These are phyloP conservation scores for Ethmia dodecea DNA, from an alignment of 2,888 invertebrate genomes.

Conservation along the genomic window DNA sequence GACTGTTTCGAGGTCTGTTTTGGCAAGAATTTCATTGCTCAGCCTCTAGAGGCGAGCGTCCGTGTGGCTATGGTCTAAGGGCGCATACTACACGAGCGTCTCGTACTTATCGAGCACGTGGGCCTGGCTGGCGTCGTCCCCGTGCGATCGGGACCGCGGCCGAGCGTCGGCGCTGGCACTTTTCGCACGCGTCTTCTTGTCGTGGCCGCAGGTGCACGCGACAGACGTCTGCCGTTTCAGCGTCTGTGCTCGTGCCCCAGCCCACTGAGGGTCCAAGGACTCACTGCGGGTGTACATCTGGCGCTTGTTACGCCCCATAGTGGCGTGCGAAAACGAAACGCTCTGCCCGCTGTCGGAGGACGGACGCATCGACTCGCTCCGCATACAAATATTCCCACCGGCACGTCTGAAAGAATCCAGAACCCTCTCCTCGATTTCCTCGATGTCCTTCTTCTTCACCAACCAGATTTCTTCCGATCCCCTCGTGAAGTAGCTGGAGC, in stretches of 20 bases:
- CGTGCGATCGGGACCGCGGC: slow-evolving; percentile 60
- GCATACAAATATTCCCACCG: slow-evolving; percentile 46
- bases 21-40: too few species aligned
- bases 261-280: slow-evolving; percentile 60
- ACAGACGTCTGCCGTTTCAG: slow-evolving; percentile 64
- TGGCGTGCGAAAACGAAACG: slow-evolving; percentile 43
- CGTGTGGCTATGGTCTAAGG: slow-evolving; percentile 11
- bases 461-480: slow-evolving; percentile 72
- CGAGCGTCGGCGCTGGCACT: slow-evolving; percentile 37
- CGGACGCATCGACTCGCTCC: slow-evolving; percentile 41
- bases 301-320: slow-evolving; percentile 46
- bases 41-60: slow-evolving; percentile 4
- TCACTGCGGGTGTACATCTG: slow-evolving; percentile 60
- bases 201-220: slow-evolving; percentile 68
- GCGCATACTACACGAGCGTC: slow-evolving; percentile 55
- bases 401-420: slow-evolving; percentile 63
- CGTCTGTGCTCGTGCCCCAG: slow-evolving; percentile 53
- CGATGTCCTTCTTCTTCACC: slow-evolving; percentile 72
- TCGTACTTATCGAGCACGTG: slow-evolving; percentile 73
- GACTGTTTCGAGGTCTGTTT: background rate
- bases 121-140: slow-evolving; percentile 53
- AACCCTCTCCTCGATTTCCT: slow-evolving; percentile 67
- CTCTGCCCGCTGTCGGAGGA: slow-evolving; percentile 50
- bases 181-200: slow-evolving; percentile 58
- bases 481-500: slow-evolving; percentile 65